Conservation (phyloP, 2,113 vertebrate genomes). For the Neopipo cinnamomea region DNA sequence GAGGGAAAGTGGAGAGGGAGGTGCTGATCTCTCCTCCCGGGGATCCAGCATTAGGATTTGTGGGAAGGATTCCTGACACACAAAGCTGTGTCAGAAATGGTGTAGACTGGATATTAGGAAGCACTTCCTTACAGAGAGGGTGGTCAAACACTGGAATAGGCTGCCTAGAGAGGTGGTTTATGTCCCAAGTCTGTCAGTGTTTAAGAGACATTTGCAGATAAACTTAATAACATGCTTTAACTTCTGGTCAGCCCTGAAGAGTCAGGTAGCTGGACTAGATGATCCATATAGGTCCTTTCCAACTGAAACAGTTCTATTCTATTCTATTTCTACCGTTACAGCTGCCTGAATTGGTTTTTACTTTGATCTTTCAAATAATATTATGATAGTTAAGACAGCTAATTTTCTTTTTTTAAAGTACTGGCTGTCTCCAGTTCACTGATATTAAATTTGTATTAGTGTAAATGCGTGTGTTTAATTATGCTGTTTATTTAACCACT, state of each 20-base stretch:
- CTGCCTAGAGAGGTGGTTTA: not conserved
- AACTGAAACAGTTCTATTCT: not conserved
- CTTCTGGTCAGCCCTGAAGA: not conserved
- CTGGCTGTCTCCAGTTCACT: not conserved
- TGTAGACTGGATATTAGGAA: not conserved
- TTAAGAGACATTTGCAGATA: not conserved
- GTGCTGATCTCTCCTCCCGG: not conserved
- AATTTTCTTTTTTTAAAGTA: not conserved
- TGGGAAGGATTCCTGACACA: not conserved
- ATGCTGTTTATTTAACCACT: not conserved
- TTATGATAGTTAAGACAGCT: not conserved
- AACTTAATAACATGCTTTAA: not conserved
- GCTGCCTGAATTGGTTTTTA: not conserved
- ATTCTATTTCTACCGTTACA: not conserved
- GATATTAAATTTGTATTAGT: not conserved
- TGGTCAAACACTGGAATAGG: not conserved
- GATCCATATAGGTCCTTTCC: not conserved
- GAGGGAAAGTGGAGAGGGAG: not conserved
- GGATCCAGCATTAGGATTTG: not conserved
- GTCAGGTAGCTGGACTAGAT: not conserved
- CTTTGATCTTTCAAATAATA: not conserved
- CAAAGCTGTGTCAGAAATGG: not conserved
- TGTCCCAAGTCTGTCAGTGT: not conserved
- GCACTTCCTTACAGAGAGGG: not conserved
- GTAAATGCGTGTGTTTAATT: not conserved